phyloP scores from a whole-genome alignment of 2,888 invertebrate genomes.

The Polydrusus pterygomalis region DNA sequence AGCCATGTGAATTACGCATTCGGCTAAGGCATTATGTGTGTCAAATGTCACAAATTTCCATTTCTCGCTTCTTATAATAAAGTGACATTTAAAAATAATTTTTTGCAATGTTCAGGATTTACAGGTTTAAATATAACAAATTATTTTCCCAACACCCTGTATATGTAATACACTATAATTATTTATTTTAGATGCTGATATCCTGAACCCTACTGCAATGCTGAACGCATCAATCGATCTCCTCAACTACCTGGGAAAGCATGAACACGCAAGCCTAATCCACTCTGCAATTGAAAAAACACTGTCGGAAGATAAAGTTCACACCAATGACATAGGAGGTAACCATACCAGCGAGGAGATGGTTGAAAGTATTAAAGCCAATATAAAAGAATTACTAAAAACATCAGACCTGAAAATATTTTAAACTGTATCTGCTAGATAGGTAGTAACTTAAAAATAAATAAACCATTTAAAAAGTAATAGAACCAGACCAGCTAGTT shows the following conservation, averaged over 20 bases:
- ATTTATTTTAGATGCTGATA: slow-evolving; percentile 82
- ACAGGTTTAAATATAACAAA: too few species aligned
- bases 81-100: too few species aligned
- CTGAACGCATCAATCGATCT: slow-evolving; percentile 81
- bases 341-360: slow-evolving; percentile 59
- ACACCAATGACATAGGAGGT: slow-evolving; percentile 63
- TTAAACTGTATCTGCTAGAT: background rate
- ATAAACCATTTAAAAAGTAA: too few species aligned
- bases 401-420: slow-evolving; percentile 18
- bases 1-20: too few species aligned
- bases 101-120: too few species aligned
- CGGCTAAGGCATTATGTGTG: too few species aligned
- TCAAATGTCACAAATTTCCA: too few species aligned
- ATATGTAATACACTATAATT: too few species aligned
- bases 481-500: too few species aligned
- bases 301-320: slow-evolving; percentile 60
- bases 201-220: slow-evolving; percentile 97
- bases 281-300: slow-evolving; percentile 61
- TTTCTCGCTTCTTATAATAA: too few species aligned
- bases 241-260: slow-evolving; percentile 59
- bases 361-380: slow-evolving; percentile 57
- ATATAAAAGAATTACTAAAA: slow-evolving; percentile 52
- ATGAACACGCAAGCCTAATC: slow-evolving; percentile 59
- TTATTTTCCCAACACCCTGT: too few species aligned
- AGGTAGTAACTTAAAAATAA: too few species aligned